Evolutionary conservation across 2,888 invertebrate species (phyloP).

Genomic region (Drosophila paramelanica): DNA sequence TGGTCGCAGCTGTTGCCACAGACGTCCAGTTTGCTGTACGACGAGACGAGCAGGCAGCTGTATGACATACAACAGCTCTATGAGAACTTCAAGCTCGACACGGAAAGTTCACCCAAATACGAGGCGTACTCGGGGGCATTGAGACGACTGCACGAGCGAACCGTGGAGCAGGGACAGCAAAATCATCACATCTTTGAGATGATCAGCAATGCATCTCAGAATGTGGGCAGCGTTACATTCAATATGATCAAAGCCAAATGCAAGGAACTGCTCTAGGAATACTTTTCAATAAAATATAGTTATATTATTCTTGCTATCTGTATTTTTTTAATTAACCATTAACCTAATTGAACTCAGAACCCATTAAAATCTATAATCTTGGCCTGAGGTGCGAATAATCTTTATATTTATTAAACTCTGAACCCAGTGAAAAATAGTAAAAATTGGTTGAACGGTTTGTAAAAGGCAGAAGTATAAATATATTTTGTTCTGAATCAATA

Average conservation of each 20-base stretch:
- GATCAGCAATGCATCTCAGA: slow-evolving; percentile 76
- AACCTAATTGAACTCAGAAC: neutral
- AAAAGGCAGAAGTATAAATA: too few species aligned
- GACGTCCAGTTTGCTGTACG: slow-evolving; percentile 48
- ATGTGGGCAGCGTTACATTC: slow-evolving; percentile 80
- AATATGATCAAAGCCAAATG: slow-evolving; percentile 80
- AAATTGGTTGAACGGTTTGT: too few species aligned
- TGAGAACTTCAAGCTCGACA: slow-evolving; percentile 71
- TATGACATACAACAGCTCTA: slow-evolving; percentile 72
- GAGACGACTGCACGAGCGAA: slow-evolving; percentile 61
- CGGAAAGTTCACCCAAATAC: slow-evolving; percentile 75
- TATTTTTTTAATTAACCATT: too few species aligned
- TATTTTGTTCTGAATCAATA: too few species aligned
- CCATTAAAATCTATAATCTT: neutral
- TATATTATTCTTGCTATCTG: too few species aligned
- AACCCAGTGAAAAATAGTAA: too few species aligned
- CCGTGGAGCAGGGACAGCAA: slow-evolving; percentile 54
- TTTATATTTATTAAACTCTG: too few species aligned
- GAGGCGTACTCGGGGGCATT: slow-evolving; percentile 67
- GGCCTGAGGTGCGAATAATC: neutral
- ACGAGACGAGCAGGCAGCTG: slow-evolving; percentile 53
- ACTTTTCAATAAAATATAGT: too few species aligned
- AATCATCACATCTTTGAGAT: slow-evolving; percentile 76
- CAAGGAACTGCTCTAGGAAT: slow-evolving; percentile 47
- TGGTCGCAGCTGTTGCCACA: slow-evolving; percentile 68